Evolutionary conservation across 2,113 vertebrate genomes (phyloP), one percentile per base, ranked within the genome.

Genomic region (Alligator sinensis): DNA sequence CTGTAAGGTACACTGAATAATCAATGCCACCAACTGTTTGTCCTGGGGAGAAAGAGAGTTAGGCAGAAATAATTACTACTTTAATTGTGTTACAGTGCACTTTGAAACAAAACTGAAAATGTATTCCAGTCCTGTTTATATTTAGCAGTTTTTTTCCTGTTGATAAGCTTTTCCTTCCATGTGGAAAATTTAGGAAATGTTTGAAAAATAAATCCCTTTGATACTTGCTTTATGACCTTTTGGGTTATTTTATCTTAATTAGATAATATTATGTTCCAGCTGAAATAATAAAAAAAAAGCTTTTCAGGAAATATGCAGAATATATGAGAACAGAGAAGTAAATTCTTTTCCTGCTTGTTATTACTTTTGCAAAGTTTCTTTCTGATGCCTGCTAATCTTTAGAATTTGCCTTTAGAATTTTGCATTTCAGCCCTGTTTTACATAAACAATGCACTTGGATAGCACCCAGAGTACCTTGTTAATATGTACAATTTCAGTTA

Each of bases 51-150:
- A 70, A 14, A 74, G 61, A 75, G 24, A 97, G 47, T 92, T 90
- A 89, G 66, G 28, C 17, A 92, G 55, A 94, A 96, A 63, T 96
- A 97, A 97, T 95, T 96, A 83, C 28, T 95, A 78, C 75, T 85
- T 96, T 92, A 91, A 83, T 88, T 93, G 30, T 91, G 12, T 83
- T 93, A 84, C 4, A 77, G 64, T 87, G 38, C 66, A 82, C 58
- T 92, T 95, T 93, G 80, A 96, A 97, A 92, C 21, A 91, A 83
- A 77, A 9, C 13, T 88, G 63, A 10, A 58, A 88, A 87, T 81
- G 4, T 88, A n/a, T 89, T 91, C 24, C 25, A 84, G 85, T 64
- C 19, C 27, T 93, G 58, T 92, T 96, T 92, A 76, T 79, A 18
- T 87, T 93, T 96, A 91, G 87, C 75, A 64, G 87, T 61, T 24